These are phyloP conservation scores for Mimachlamys varia DNA, from an alignment of 2,888 invertebrate genomes.

Conservation along the genomic window DNA sequence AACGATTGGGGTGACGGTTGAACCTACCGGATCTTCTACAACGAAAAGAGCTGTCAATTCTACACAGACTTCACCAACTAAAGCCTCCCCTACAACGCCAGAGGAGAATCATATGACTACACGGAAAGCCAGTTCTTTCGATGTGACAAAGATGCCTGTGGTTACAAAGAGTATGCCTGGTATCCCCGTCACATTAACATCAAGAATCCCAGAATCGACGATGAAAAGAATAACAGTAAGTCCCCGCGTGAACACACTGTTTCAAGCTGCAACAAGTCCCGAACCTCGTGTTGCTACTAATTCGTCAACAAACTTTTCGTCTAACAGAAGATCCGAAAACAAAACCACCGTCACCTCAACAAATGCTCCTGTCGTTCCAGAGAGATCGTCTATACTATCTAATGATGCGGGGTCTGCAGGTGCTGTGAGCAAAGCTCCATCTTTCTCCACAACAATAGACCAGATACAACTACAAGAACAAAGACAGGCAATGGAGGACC, in stretches of 20 bases:
- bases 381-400: background rate
- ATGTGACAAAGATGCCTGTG: background rate
- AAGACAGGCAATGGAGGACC: background rate
- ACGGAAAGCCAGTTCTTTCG: background rate
- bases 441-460: conserved; percentile 12
- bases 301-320: too few relatives aligned
- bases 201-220: background rate
- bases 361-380: background rate
- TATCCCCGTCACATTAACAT: background rate
- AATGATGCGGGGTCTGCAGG: background rate
- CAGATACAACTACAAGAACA: background rate
- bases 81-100: background rate
- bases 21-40: background rate
- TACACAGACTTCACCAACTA: background rate
- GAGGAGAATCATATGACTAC: background rate
- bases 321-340: background rate
- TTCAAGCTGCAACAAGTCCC: background rate
- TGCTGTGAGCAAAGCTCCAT: background rate
- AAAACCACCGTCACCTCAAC: background rate
- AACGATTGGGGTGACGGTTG: background rate
- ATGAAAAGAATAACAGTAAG: background rate
- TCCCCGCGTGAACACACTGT: background rate
- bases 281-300: background rate
- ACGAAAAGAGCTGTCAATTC: background rate
- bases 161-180: background rate